Conservation (phyloP, 2,797 vertebrate genomes). For the Mormyrops boulengeri region DNA sequence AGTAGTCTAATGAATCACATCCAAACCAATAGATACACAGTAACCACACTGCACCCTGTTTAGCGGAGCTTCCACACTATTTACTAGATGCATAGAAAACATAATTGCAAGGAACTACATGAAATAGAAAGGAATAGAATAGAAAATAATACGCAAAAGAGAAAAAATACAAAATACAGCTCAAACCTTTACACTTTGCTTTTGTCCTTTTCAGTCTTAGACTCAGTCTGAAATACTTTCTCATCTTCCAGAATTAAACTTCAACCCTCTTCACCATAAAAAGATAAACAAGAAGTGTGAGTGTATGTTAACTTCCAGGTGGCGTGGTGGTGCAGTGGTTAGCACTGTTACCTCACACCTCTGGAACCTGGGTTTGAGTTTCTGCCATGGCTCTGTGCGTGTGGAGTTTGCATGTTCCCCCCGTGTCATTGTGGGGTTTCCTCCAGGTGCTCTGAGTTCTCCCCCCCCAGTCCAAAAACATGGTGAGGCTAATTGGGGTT, state of each 20-base stretch:
- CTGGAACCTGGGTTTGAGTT: not conserved
- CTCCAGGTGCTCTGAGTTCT: not conserved
- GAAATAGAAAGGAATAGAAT: too few relatives aligned
- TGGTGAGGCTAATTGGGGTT: not conserved
- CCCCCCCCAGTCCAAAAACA: not conserved
- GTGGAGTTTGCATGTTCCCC: not conserved
- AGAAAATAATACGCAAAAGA: not conserved
- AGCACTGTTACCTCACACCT: not conserved
- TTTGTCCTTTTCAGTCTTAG: not conserved
- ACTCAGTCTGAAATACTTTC: not conserved
- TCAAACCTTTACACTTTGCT: not conserved
- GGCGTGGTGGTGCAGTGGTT: not conserved
- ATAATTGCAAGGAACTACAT: not conserved
- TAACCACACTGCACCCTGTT: not conserved
- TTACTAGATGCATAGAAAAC: not conserved
- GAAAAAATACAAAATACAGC: not conserved
- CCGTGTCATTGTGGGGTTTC: not conserved
- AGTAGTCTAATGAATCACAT: not conserved
- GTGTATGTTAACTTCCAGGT: not conserved
- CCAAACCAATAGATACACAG: not conserved
- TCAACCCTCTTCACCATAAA: too few relatives aligned
- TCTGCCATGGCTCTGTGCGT: not conserved
- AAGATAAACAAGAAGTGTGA: not conserved
- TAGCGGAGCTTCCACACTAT: not conserved
- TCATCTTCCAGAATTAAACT: not conserved